Percentiles rank a stretch among this genome's conserved stretches.
phyloP scores from a whole-genome alignment of 2,888 invertebrate species.

The Ormyrus thymus region DNA sequence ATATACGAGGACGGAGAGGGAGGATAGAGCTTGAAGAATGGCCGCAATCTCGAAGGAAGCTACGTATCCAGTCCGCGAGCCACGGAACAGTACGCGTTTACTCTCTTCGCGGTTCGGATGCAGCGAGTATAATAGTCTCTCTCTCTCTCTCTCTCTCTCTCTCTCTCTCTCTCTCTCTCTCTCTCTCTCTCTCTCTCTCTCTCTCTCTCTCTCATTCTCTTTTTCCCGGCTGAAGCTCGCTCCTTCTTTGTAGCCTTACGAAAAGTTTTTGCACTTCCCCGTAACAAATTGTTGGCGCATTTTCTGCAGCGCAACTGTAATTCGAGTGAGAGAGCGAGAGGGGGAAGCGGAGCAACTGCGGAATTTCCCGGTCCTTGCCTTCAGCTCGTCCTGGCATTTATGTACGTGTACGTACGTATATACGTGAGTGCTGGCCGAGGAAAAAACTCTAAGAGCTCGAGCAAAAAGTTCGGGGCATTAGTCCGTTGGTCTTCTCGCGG shows the following conservation, averaged over 20 bases:
- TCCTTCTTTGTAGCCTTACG: background rate
- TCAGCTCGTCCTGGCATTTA: background rate
- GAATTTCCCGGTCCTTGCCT: slow-evolving; percentile 31
- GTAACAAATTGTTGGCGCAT: slow-evolving; percentile 50
- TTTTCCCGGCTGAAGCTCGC: no score
- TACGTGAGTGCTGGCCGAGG: background rate
- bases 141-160: slow-evolving; percentile 10
- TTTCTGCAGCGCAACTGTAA: slow-evolving; percentile 33
- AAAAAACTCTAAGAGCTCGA: background rate
- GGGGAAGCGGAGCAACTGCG: background rate
- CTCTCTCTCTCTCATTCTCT: slow-evolving; percentile 3
- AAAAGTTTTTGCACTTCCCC: slow-evolving; percentile 47
- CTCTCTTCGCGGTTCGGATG: slow-evolving; percentile 18
- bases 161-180: slow-evolving; percentile 20
- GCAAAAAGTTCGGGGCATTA: slow-evolving; percentile 4
- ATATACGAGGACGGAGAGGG: background rate
- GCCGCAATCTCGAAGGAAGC: slow-evolving; percentile 60
- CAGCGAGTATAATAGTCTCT: slow-evolving; percentile 32
- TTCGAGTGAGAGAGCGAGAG: background rate
- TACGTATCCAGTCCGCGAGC: background rate
- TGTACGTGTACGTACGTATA: background rate
- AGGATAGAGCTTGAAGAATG: slow-evolving; percentile 60
- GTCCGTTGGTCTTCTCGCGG: background rate
- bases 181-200: slow-evolving; percentile 4
- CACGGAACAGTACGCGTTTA: slow-evolving; percentile 1